Conservation (phyloP, 2,888 invertebrate genomes). For the Parapristionchus giblindavisi region DNA sequence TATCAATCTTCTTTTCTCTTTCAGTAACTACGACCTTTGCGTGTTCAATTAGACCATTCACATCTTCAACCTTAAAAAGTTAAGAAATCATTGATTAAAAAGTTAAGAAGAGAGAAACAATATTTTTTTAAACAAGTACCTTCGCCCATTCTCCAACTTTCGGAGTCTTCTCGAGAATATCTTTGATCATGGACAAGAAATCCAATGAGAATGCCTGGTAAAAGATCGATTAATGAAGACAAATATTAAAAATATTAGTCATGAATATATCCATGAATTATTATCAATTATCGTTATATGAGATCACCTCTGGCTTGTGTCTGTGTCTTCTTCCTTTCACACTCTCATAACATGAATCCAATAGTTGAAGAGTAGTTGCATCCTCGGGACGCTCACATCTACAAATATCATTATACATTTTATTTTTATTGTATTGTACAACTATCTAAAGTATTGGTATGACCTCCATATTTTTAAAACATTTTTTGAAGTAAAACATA, state of each 20-base stretch:
- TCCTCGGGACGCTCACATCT: constrained; percentile 31
- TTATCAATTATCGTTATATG: not conserved
- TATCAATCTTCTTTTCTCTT: constrained; percentile 9
- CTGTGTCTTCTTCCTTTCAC: constrained; percentile 13
- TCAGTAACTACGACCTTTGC: not conserved
- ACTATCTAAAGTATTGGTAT: too few species aligned
- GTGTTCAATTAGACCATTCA: not conserved
- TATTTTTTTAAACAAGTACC: constrained; percentile 5
- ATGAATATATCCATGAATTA: not conserved
- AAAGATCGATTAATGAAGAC: not conserved
- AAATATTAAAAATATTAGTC: not conserved
- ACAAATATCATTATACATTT: not conserved
- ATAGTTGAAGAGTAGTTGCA: constrained; percentile 1
- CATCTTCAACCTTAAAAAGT: not conserved
- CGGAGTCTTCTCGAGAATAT: constrained; percentile 5
- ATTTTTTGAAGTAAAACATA: too few species aligned
- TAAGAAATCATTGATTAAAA: not conserved
- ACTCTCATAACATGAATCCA: constrained; percentile 29
- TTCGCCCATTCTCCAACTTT: constrained; percentile 3
- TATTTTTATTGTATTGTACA: too few species aligned
- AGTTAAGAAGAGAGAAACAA: too few species aligned
- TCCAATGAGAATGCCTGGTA: not conserved
- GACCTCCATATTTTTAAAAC: too few species aligned
- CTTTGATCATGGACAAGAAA: not conserved
- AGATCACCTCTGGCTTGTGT: constrained; percentile 10